Conservation (phyloP, 2,113 vertebrate genomes). For the Recurvirostra avosetta region DNA sequence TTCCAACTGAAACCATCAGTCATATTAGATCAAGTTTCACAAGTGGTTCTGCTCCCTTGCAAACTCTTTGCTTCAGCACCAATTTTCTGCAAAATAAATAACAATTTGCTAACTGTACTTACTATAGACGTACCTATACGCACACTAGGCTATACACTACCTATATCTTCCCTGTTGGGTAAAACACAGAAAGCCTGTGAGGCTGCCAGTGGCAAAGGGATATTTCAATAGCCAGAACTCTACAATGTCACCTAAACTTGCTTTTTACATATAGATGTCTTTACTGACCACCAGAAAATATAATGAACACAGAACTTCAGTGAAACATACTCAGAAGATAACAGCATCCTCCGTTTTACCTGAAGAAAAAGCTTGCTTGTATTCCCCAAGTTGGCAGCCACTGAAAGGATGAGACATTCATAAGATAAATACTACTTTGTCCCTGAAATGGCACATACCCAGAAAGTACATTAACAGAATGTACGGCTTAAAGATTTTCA, state of each 20-base stretch:
- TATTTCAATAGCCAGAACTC: background rate
- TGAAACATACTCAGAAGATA: background rate
- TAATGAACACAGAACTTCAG: background rate
- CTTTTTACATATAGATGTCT: background rate
- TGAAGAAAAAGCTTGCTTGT: background rate
- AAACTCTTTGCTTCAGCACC: background rate
- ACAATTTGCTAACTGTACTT: background rate
- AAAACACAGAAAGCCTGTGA: background rate
- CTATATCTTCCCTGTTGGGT: background rate
- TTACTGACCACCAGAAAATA: background rate
- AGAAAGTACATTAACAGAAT: constrained; percentile 27
- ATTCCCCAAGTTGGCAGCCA: background rate
- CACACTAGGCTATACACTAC: background rate
- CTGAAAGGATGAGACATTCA: background rate
- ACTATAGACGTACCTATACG: background rate
- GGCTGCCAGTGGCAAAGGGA: background rate
- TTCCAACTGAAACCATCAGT: background rate
- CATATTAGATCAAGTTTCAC: background rate
- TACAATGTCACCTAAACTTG: background rate
- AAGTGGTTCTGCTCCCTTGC: background rate
- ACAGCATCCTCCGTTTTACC: background rate
- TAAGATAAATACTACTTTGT: background rate
- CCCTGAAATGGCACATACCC: constrained; percentile 5
- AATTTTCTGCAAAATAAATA: background rate
- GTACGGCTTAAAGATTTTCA: background rate